Base-by-base conservation (phyloP, 2,797 vertebrate genomes). In the Sparus aurata region DNA sequence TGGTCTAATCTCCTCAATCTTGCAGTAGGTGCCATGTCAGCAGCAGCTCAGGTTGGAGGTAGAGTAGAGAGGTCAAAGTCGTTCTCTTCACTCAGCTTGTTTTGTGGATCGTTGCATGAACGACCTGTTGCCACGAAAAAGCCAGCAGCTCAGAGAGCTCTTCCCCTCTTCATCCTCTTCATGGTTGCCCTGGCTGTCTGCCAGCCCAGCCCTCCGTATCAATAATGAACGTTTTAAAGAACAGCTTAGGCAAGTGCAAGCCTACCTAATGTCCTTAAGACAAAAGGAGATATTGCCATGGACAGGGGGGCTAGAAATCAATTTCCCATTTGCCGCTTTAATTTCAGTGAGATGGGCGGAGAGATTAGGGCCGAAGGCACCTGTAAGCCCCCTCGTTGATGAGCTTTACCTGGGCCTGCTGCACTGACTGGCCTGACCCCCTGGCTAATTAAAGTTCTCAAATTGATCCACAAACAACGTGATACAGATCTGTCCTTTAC, bases 261-360 rank as follows among this genome's bases (percentile, higher is more conserved):
- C 90, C 92, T 87, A 85, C 92, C 94, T 96, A 94, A 95, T 95
- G 95, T 95, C 94, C 95, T 95, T 95, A 95, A 96, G 94, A 96
- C 96, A 96, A 96, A 96, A 95, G 93, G 93, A 96, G 96, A 95
- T 96, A 96, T 95, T 96, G 95, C 94, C 90, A 90, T 81, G 85
- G 96, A 95, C 93, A 92, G 90, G 87, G 91, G 90, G 92, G 91
- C 90, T 92, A 95, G 95, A 96, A 96, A 96, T 96, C 96, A 95
- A 96, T 96, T 96, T 96, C 95, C 96, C 95, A 96, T 96, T 96
- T 96, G 93, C 95, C 74, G 93, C 94, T 96, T 96, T 96, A 96
- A 96, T 96, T 96, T 95, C 94, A 90, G 89, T 38, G 85, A 93
- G 95, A 96, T 96, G 93, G 95, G 94, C 63, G 79, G 90, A 85